Base-by-base conservation (phyloP, 2,113 vertebrate genomes). In the Crotophaga sulcirostris region DNA sequence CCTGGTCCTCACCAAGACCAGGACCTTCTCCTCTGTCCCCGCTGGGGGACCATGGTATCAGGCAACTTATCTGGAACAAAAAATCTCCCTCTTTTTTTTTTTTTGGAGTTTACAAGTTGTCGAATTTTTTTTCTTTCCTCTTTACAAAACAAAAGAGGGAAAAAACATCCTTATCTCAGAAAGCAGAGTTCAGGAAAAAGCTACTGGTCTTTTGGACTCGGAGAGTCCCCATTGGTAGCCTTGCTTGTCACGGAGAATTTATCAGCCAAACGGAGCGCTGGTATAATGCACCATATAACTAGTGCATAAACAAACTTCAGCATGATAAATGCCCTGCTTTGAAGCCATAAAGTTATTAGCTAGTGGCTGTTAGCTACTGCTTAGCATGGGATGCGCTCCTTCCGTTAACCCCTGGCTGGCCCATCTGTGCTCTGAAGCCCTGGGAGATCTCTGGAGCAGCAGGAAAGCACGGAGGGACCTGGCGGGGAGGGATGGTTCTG, bases 281-380 rank as follows among this genome's bases (percentile, higher is more conserved):
- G 97, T 98, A 98, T 98, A 98, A 98, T 98, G 97, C 86, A 64
- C 98, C 97, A 97, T 98, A 98, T 98, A 97, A 97, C 96, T 96
- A 98, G 98, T 97, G 97, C 96, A 98, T 98, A 98, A 99, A 99
- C 98, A 99, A 99, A 98, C 98, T 98, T 98, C 96, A 96, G 96
- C 87, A 97, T 98, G 98, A 99, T 98, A 98, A 98, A 99, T 98
- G 98, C 97, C 96, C 95, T 94, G 97, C 98, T 98, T 98, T 97
- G 97, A 94, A 97, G 97, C 98, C 98, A 98, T 99, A 99, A 99
- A 99, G 98, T 97, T 98, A 99, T 99, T 98, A 98, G 97, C 96
- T 96, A 72, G 93, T 95, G 88, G 96, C 92, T 97, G 95, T 96
- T 97, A 96, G 97, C 97, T 97, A 98, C 98, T 92, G 90, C 94